Base-by-base conservation (phyloP, 2,888 invertebrate genomes). In the Rhyacophila evoluta region DNA sequence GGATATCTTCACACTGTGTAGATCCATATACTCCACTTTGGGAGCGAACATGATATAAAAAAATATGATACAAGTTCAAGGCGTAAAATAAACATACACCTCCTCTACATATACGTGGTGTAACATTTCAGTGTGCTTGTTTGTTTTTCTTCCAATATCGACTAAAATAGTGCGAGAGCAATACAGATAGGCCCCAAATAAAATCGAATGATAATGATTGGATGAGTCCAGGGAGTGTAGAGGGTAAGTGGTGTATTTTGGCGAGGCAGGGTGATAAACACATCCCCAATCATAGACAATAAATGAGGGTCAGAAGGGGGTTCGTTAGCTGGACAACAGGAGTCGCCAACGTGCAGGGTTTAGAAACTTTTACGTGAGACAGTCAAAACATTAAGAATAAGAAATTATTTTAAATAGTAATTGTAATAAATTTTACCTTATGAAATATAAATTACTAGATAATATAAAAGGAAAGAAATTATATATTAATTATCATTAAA, bases 221-320 rank as follows among this genome's bases (percentile, higher is more conserved):
- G 55, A n/a, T 19, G n/a, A n/a, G n/a, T n/a, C n/a, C n/a, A 19
- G 19, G 55, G 55, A 19, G 15, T 10, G 19, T 15, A 19, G 55
- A 55, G 6, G 55, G 19, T 55, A 55, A 55, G 55, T 55, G 55
- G 55, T 55, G 19, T 55, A 55, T 55, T 15, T 55, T 55, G 55
- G 55, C 55, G 12, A 55, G 55, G 55, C 55, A 55, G 55, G 15
- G 19, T 55, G 55, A 55, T 55, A 15, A 55, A 55, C 55, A 55
- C 55, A 55, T 55, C 55, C 55, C 55, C 55, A 55, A 55, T 55
- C 55, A 55, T 55, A 19, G 55, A 55, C 55, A 55, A 55, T 55
- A 55, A 55, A 55, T 55, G 55, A 55, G 55, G 55, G 55, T 55
- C 55, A 55, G 55, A 55, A 19, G 19, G 55, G 10, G 19, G 55